Base-by-base conservation (phyloP, 2,888 invertebrate genomes). In the Leucoma salicis region DNA sequence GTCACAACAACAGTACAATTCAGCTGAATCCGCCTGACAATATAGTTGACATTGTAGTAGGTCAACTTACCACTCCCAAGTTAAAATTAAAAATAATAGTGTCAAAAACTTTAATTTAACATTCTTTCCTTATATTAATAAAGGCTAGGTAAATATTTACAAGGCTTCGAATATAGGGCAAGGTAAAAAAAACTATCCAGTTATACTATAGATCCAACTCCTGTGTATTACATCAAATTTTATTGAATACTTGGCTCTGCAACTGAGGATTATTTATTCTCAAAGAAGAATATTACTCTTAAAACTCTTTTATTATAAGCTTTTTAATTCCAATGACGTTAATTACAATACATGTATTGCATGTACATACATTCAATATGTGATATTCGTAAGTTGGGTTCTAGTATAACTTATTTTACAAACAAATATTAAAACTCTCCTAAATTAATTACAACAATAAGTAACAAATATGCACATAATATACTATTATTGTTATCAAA, bases 71-170 rank as follows among this genome's bases (percentile, higher is more conserved):
- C n/a, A n/a, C n/a, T n/a, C n/a, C n/a, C n/a, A n/a, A n/a, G n/a
- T n/a, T n/a, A n/a, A n/a, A n/a, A n/a, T n/a, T n/a, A n/a, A n/a
- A n/a, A n/a, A n/a, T n/a, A n/a, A n/a, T n/a, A n/a, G 72, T 81
- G 73, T 81, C 84, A 82, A 82, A 67, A 70, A 70, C 85, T 42
- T 86, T 82, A n/a, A 79, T 79, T 87, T 66, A 89, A 88, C 87
- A 83, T 88, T 82, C 70, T 81, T 79, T 82, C 66, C 84, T 85
- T 88, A 88, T 40, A 64, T 74, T 85, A 82, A 70, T 85, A 87
- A 87, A 89, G 86, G 88, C 88, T 83, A 83, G 78, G 76, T 83
- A 82, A 79, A 76, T 88, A 89, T 89, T 82, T 89, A 89, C 88
- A 89, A 81, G 87, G 87, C 85, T 84, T 85, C 70, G 84, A 82